Evolutionary conservation across 2,888 invertebrate species (phyloP), one percentile per base, ranked within the genome.

Genomic region (Galerucella calmariensis): DNA sequence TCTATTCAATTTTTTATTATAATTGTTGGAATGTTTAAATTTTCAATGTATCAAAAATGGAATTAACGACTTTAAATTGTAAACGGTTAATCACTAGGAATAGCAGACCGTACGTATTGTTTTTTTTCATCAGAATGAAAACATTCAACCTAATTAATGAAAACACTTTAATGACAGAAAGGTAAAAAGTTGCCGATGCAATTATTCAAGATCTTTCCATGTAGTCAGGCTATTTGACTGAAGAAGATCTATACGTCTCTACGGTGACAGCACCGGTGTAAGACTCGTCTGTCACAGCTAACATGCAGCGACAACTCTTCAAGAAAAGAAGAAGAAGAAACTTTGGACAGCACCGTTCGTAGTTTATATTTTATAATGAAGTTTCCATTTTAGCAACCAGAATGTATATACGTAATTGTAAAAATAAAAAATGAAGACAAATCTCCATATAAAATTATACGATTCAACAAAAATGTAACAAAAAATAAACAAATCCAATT

Each of bases 201-300:
- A 78, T 78, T 78, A 78, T 78, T 78, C 78, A 76, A 75, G 76
- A 76, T 53, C 72, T 76, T 72, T 78, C 75, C 78, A 76, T 69
- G 75, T 71, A 76, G 75, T 70, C 77, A 77, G 73, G 74, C 75
- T 68, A 77, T 75, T 74, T 75, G 79, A 76, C 75, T 79, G 78
- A 74, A 70, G 74, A 73, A 75, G 76, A 72, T 77, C 75, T 74
- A 73, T 74, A 77, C 71, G 74, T 77, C 77, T 77, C 73, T 59
- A 63, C 71, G 75, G 78, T 78, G 78, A 78, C 79, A 77, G 77
- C 69, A 56, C 24, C 77, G 73, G 79, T 79, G 79, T 76, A 79
- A 79, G 77, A 73, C 67, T 76, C 75, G 77, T 79, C 75, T 69
- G 77, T 79, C 79, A 79, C 74, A 27, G 69, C 72, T 65, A 59